A percentile compares a stretch with the other conserved stretches of the same genome.
Conservation (phyloP, 2,888 invertebrate species). For the Dendrolimus pini region DNA sequence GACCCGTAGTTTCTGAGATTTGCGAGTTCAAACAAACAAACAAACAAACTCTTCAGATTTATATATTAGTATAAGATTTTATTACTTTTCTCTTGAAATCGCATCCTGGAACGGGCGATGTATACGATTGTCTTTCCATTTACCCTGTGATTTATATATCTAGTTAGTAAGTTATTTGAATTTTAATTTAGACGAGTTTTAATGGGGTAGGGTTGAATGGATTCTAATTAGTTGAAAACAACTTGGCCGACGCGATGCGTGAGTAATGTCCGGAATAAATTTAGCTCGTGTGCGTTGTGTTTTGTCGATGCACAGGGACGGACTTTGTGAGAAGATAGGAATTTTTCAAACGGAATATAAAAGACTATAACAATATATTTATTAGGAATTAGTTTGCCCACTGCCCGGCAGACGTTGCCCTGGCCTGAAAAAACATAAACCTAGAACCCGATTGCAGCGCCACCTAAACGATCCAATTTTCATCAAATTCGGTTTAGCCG, state of each 20-base stretch:
- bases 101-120: slow-evolving; percentile 47
- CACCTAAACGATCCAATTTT: too few species aligned
- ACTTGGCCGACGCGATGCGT: slow-evolving; percentile 48
- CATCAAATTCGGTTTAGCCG: too few species aligned
- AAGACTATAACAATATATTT: too few species aligned
- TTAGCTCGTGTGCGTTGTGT: slow-evolving; percentile 41
- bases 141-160: slow-evolving; percentile 64
- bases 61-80: too few species aligned
- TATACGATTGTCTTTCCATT: slow-evolving; percentile 72
- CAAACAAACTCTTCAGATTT: too few species aligned
- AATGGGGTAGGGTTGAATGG: slow-evolving; percentile 72
- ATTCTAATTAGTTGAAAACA: slow-evolving; percentile 75
- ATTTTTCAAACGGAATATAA: not conserved
- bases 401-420: too few species aligned
- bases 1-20: too few species aligned
- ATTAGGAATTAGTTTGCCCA: too few species aligned
- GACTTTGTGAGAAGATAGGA: not conserved
- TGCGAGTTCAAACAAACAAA: too few species aligned
- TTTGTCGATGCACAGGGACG: not conserved
- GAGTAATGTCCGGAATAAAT: slow-evolving; percentile 73
- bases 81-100: not conserved
- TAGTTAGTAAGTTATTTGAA: slow-evolving; percentile 76
- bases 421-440: too few species aligned
- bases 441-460: too few species aligned
- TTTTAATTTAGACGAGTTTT: slow-evolving; percentile 75